Conservation (phyloP, 2,797 vertebrate species). For the Percopsis omiscomaycus region DNA sequence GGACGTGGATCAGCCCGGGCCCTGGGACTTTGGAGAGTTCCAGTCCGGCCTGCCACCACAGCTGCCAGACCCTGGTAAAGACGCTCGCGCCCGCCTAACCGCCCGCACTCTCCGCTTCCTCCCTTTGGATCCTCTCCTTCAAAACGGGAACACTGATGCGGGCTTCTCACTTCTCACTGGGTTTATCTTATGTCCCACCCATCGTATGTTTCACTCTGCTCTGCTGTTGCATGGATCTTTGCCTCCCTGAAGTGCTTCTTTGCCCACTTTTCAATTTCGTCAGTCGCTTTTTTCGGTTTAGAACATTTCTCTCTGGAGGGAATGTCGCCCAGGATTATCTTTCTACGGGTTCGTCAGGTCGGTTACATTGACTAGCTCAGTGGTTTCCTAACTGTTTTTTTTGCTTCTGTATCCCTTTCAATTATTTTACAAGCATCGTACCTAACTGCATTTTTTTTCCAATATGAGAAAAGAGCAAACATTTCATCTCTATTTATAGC, state of each 20-base stretch:
- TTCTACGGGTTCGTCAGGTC: too few relatives aligned
- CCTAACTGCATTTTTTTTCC: too few relatives aligned
- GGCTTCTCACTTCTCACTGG: conserved; percentile 3
- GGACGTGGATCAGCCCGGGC: conserved; percentile 12
- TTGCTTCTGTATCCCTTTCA: too few relatives aligned
- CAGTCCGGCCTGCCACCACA: conserved; percentile 32
- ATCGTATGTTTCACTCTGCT: not conserved
- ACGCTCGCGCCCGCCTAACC: not conserved
- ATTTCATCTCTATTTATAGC: too few relatives aligned
- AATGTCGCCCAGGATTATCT: too few relatives aligned
- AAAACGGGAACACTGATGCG: conserved; percentile 10
- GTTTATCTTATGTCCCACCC: not conserved
- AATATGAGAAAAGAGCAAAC: too few relatives aligned
- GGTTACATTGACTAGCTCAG: too few relatives aligned
- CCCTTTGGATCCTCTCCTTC: conserved; percentile 6
- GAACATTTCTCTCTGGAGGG: too few relatives aligned
- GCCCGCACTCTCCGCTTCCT: too few relatives aligned
- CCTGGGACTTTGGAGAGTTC: conserved; percentile 40
- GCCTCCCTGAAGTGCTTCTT: not conserved
- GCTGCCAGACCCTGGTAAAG: conserved; percentile 55
- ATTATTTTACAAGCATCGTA: too few relatives aligned
- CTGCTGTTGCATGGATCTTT: not conserved
- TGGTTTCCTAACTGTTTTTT: too few relatives aligned
- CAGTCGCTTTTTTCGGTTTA: not conserved
- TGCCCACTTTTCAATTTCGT: not conserved